Evolutionary conservation across 2,113 vertebrate species (phyloP).

Genomic region (Saccopteryx bilineata): DNA sequence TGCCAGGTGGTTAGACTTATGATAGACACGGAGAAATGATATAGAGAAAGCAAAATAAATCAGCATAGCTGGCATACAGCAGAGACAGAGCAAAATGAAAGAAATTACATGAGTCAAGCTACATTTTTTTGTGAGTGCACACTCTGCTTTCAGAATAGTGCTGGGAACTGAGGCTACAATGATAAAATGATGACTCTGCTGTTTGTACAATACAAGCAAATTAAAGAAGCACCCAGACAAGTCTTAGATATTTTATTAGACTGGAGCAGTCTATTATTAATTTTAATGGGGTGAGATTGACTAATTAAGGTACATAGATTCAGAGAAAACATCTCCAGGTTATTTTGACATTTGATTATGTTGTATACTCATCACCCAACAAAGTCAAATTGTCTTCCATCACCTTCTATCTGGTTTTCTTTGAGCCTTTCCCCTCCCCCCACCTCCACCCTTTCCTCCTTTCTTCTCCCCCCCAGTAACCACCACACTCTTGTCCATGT

Average conservation of each 20-base stretch:
- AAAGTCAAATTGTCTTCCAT: too few species aligned
- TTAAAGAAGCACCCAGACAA: not conserved
- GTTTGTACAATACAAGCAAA: not conserved
- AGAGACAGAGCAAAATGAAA: not conserved
- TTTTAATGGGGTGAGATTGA: too few species aligned
- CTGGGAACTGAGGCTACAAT: not conserved
- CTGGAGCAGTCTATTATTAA: not conserved
- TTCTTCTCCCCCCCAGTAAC: too few species aligned
- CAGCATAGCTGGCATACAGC: fast-evolving
- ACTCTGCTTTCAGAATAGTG: not conserved
- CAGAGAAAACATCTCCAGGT: too few species aligned
- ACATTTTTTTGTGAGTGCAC: not conserved
- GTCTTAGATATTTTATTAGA: not conserved
- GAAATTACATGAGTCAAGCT: not conserved
- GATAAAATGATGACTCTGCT: not conserved
- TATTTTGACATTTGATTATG: too few species aligned
- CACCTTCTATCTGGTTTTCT: too few species aligned
- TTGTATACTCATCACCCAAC: too few species aligned
- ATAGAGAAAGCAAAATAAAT: not conserved
- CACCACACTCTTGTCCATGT: too few species aligned
- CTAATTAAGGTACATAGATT: too few species aligned
- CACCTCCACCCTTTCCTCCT: too few species aligned
- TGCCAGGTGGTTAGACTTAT: too few species aligned
- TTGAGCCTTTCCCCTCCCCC: too few species aligned
- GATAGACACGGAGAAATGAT: not conserved